Evolutionary conservation across 2,888 invertebrate genomes (phyloP), one percentile per base, ranked within the genome.

Genomic region (Xanthorhoe designata): DNA sequence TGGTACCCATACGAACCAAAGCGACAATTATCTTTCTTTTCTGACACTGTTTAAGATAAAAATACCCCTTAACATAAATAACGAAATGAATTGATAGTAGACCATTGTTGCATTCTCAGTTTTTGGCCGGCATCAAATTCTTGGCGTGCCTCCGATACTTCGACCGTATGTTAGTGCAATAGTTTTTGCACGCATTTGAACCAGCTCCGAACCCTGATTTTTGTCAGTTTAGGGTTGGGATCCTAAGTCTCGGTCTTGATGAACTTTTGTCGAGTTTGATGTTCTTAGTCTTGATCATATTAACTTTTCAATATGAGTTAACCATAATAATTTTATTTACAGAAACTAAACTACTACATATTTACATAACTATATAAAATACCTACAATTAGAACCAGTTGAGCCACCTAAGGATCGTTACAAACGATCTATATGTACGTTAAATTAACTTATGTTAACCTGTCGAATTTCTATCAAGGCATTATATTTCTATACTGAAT

Each of bases 21-120:
- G 5, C 13, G 38, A 49, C 24, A 17, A 19, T 59, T 17, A 59
- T 59, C 17, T 49, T 53, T 50, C 15, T 59, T 64, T 64, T 64
- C 53, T 64, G 59, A 81, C 78, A 75, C 76, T 73, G 79, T 69
- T 66, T 66, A 64, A 67, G 64, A 67, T 63, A 67, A 67, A 49
- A 64, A 64, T 64, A 70, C 66, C 63, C 68, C 70, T 75, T 68
- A 55, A 57, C 64, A 62, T 77, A 77, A 81, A 81, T 75, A 77
- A 79, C 78, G 75, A 79, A 80, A 79, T 77, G 78, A 73, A 73
- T 73, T 78, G 84, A 82, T 86, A 81, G 79, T 85, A 83, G 82
- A 63, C 87, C 84, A 86, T 87, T 87, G 87, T 87, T 86, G 71
- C 83, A 87, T 87, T 87, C 87, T 77, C 74, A 45, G 85, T 87